Base-by-base conservation (phyloP, 2,797 vertebrate genomes). In the Argentina silus region DNA sequence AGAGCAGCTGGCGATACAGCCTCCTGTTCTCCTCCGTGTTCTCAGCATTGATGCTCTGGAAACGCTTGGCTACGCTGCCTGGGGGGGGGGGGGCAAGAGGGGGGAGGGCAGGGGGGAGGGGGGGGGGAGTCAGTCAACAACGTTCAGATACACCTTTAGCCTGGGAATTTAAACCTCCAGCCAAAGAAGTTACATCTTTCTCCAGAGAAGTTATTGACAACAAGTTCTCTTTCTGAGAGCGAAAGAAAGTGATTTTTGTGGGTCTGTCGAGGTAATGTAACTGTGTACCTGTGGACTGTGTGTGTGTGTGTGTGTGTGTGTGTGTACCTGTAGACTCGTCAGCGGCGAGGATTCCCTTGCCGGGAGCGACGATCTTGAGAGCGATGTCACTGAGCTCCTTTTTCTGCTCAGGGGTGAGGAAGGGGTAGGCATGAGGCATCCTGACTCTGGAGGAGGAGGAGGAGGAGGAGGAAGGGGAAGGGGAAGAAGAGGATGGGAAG, bases 1-100 rank as follows among this genome's bases (percentile, higher is more conserved):
- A 95, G 51, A 98, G 95, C 83, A 98, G 93, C 91, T 98, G 96
- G 72, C 96, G 95, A 89, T 97, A 98, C 90, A 95, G 93, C 82
- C 97, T 96, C 60, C 97, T 93, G 93, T 98, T 97, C 92, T 98
- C 97, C 87, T 98, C 97, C 0, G 96, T 98, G 94, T 98, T 98
- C 92, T 97, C 96, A 0, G 92, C 94, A 7, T 96, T 96, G 72
- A 98, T 95, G 85, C 95, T 96, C 91, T 96, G 95, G 93, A 98
- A 95, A 1, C 96, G 95, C 87, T 98, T 98, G 76, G 96, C 97
- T 6, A 98, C 95, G 77, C 96, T 98, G 64, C 95, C 96, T 98
- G 81, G 0, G 67, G 45, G n/a, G 72, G 57, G 1, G 27, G 36
- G 42, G 48, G n/a, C 23, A 23, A 44, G 47, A 64, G n/a, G n/a